Evolutionary conservation across 2,113 vertebrate genomes (phyloP), one percentile per base, ranked within the genome.

Genomic region (Scolopax mira): DNA sequence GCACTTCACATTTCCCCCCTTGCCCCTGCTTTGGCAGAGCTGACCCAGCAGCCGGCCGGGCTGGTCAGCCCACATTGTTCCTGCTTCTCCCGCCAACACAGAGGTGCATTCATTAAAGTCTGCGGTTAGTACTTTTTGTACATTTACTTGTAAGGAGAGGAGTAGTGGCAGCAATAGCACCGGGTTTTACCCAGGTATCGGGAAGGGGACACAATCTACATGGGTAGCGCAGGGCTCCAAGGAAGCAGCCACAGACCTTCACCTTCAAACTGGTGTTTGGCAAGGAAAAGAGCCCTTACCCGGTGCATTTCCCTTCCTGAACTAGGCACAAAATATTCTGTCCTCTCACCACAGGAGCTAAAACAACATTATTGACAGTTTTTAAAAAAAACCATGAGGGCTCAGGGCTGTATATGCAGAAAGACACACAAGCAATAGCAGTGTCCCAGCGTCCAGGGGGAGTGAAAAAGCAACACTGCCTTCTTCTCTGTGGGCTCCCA

Each of bases 11-110:
- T 91, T 94, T 52, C 35, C 61, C 62, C 39, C 69, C 78, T 87
- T 87, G 70, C 49, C 72, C 93, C 61, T 61, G 4, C 5, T 46
- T 91, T 97, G 95, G 93, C 95, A 95, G 84, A 54, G 61, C 78
- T 51, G 37, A 14, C 74, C 35, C 80, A 89, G 66, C 84, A 57
- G 80, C 73, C 2, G 0, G 55, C 73, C 69, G 54, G 33, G 89
- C 93, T 81, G 91, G 54, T 35, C 78, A 65, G 70, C 70, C 35
- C 54, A 10, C 81, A 89, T 82, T 95, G 93, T 89, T 95, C 89
- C 86, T 87, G 57, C n/a, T 91, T 91, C 87, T 79, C 61, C 62
- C 77, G 69, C 0, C 0, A 61, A 33, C 41, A 82, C 42, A 91
- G 91, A 82, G 62, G 78, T 85, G 21, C 70, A 88, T 72, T 94